Percentiles rank a stretch among this genome's conserved stretches.
Conservation (phyloP, 2,113 vertebrate genomes). For the Platanista minor region DNA sequence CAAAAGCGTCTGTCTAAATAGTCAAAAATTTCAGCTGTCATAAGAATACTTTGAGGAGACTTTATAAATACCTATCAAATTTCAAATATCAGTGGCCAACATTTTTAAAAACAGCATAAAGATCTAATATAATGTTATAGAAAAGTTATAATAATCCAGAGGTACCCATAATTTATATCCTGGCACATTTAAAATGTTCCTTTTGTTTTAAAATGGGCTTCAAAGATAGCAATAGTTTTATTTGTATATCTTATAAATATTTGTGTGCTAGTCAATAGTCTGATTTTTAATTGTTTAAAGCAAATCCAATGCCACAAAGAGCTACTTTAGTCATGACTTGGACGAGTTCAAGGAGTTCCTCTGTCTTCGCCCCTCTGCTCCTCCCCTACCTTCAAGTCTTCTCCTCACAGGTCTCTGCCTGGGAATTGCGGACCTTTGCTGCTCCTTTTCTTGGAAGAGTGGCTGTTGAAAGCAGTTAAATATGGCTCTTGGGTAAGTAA, state of each 20-base stretch:
- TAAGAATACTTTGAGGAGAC: not conserved
- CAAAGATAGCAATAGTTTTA: too few species aligned
- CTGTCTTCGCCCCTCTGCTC: not conserved
- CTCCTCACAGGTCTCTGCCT: too few species aligned
- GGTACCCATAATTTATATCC: conserved; percentile 19
- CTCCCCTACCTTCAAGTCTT: rapidly evolving
- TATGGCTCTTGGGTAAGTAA: not conserved
- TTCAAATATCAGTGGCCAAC: conserved; percentile 24
- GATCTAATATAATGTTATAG: not conserved
- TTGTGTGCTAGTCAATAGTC: too few species aligned
- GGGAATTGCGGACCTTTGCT: rapidly evolving
- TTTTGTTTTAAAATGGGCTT: too few species aligned
- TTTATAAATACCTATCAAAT: not conserved
- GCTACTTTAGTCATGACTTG: not conserved
- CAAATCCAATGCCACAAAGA: conserved; percentile 66
- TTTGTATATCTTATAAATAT: too few species aligned
- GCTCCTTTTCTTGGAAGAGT: not conserved
- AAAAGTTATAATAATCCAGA: not conserved
- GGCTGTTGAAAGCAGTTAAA: not conserved
- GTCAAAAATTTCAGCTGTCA: not conserved
- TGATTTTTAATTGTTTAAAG: not conserved
- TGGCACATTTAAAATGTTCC: conserved; percentile 37
- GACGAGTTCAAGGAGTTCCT: conserved; percentile 21
- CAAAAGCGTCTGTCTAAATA: not conserved
- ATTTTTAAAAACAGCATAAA: conserved; percentile 38